Evolutionary conservation across 23 tunicate genomes (phyloP).

Genomic region (Diplosoma virens): DNA sequence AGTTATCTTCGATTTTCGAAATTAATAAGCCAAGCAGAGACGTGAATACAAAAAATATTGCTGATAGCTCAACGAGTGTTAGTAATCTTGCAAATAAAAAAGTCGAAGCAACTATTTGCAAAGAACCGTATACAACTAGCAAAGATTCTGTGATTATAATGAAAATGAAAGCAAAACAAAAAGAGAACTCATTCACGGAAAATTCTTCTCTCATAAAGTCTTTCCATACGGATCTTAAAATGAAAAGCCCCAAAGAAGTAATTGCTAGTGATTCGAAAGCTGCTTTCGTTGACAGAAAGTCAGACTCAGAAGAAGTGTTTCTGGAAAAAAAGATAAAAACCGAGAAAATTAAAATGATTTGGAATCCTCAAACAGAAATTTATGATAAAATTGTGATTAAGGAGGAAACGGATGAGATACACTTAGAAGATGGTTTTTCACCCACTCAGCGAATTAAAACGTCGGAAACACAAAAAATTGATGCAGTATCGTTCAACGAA

Average conservation of each 20-base stretch:
- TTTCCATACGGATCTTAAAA: no score
- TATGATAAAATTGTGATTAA: conserved; percentile 11
- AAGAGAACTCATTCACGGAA: no score
- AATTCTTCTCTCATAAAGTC: no score
- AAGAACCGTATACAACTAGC: no score
- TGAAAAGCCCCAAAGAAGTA: no score
- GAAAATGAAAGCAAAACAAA: neutral
- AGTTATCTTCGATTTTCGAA: no score
- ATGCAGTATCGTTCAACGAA: neutral
- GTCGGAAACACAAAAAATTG: neutral
- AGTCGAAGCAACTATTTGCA: no score
- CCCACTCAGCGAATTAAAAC: neutral
- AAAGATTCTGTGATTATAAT: neutral
- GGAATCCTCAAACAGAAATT: conserved; percentile 51
- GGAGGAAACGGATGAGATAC: no score
- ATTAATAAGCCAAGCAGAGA: no score
- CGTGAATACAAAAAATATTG: no score
- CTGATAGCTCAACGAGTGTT: no score
- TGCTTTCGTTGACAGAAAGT: neutral
- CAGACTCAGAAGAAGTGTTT: neutral
- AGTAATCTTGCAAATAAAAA: no score
- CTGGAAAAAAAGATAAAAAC: neutral
- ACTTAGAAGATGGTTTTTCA: neutral
- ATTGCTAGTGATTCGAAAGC: neutral
- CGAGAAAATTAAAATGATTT: conserved; percentile 21